Evolutionary conservation across 2,797 vertebrate species (phyloP), one percentile per base, ranked within the genome.

Genomic region (Zenarchopterus dispar): DNA sequence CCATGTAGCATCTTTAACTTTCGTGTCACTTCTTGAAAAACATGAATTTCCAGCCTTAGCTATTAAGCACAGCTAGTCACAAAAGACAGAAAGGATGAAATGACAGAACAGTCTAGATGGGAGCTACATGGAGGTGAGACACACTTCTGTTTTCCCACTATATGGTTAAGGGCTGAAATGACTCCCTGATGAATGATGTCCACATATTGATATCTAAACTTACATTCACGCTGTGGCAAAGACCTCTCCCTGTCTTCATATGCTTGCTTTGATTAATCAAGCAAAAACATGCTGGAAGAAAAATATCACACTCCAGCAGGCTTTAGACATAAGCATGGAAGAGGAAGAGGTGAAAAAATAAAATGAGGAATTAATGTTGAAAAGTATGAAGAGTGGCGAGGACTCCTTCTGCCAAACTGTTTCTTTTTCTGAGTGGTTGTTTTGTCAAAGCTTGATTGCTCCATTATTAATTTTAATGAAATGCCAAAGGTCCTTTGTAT

Each of bases 151-250:
- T 69, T 26, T 67, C 62, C 55, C 56, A 57, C 62, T 51, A 41
- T 47, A 24, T 21, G n/a, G 56, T 75, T 67, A 64, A 75, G 69
- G 75, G 63, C 71, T 74, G 58, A 73, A 77, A 82, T 72, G 75
- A 84, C 76, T 15, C 72, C 72, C 71, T 74, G 50, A 67, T 75
- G 83, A 82, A 48, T 13, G 1, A 55, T 53, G 81, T 81, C 70
- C 71, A 82, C 78, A 82, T 56, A 78, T 73, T 78, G 75, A 81
- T 79, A 78, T 73, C 60, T 2, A 9, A 11, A 13, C 33, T 48
- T 57, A 58, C 67, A 62, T 57, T 62, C 62, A 67, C 55, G 70
- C 66, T 6, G 11, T 54, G 81, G 78, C 73, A 39, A 47, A 69
- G 77, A 80, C 80, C 73, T 79, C 59, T 57, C 0, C 18, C 62